Percentiles rank a stretch among this genome's conserved stretches.
phyloP scores from a whole-genome alignment of 2,113 vertebrate genomes.

The Takifugu bimaculatus region DNA sequence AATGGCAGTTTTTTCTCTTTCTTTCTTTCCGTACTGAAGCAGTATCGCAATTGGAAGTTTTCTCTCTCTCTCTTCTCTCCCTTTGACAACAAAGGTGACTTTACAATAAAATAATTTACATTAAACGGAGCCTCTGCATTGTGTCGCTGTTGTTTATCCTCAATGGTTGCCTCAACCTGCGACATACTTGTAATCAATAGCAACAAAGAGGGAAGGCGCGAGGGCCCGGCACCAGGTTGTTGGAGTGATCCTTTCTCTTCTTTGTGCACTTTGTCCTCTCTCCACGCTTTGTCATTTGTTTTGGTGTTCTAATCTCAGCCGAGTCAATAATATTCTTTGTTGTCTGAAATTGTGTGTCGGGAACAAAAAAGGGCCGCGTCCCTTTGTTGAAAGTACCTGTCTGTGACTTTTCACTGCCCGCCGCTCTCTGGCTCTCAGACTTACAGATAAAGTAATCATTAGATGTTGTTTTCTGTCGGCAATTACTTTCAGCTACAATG shows the following conservation, averaged over 20 bases:
- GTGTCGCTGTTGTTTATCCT: conserved; percentile 41
- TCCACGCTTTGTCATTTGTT: conserved; percentile 77
- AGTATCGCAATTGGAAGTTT: conserved; percentile 5
- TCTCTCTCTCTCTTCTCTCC: not conserved
- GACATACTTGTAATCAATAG: conserved; percentile 76
- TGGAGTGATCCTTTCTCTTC: conserved; percentile 64
- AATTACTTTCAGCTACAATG: conserved; percentile 78
- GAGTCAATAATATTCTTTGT: conserved; percentile 85
- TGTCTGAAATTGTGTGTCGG: conserved; percentile 76
- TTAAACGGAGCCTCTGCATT: conserved; percentile 46
- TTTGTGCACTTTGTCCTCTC: conserved; percentile 72
- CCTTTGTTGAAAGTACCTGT: conserved; percentile 76
- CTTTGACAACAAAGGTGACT: conserved; percentile 40
- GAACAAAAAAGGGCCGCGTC: conserved; percentile 66
- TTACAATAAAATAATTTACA: conserved; percentile 47
- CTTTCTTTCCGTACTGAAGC: conserved; percentile 8
- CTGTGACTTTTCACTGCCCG: conserved; percentile 71
- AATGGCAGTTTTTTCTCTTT: not conserved
- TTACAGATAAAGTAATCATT: conserved; percentile 80
- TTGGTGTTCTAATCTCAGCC: conserved; percentile 79
- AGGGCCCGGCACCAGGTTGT: conserved; percentile 58
- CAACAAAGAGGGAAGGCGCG: conserved; percentile 57
- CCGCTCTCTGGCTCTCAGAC: conserved; percentile 53
- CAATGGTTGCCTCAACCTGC: conserved; percentile 45
- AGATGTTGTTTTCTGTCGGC: conserved; percentile 79